Base-by-base conservation (phyloP, 2,113 vertebrate genomes). In the Scartelaos histophorus region DNA sequence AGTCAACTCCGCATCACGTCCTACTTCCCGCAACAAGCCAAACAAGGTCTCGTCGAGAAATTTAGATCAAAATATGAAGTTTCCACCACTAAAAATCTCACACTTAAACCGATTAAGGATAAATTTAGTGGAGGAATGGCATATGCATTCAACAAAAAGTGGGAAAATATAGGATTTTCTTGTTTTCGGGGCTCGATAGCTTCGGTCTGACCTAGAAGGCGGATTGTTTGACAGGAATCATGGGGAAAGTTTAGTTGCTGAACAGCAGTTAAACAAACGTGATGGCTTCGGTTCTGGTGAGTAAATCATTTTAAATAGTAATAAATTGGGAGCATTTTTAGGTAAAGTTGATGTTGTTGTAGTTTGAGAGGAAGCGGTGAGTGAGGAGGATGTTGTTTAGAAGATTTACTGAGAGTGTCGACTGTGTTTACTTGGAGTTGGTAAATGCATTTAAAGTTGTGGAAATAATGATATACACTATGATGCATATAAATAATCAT, bases 211-310 rank as follows among this genome's bases (percentile, higher is more conserved):
- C 7, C 2, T 19, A 17, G 56, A 84, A 74, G 80, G 86, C 76
- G 80, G 75, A 29, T 69, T 49, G 75, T 91, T 89, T 91, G 84
- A 92, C 82, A 78, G 62, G 12, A 56, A 75, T 53, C 71, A 45
- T 61, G 35, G 24, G 67, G 70, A 71, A 34, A 21, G 13, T 9
- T 35, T 35, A 12, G 3, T n/a, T 57, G 0, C 65, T 13, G 15
- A 10, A 43, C 6, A 24, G 13, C 13, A 7, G 4, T 38, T 49
- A 56, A 3, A 22, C 22, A 61, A 34, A 25, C 16, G 15, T 15
- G 15, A 94, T 94, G 93, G 90, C 91, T 24, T 94, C 92, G 72
- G 90, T 93, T 65, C 34, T 92, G 91, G 93, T 93, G 73, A 90
- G 91, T 78, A 16, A 2, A 12, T 16, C 24, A 0, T 66, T 57